Evolutionary conservation across 2,888 invertebrate genomes (phyloP), one percentile per base, ranked within the genome.

Genomic region (Protonemura montana): DNA sequence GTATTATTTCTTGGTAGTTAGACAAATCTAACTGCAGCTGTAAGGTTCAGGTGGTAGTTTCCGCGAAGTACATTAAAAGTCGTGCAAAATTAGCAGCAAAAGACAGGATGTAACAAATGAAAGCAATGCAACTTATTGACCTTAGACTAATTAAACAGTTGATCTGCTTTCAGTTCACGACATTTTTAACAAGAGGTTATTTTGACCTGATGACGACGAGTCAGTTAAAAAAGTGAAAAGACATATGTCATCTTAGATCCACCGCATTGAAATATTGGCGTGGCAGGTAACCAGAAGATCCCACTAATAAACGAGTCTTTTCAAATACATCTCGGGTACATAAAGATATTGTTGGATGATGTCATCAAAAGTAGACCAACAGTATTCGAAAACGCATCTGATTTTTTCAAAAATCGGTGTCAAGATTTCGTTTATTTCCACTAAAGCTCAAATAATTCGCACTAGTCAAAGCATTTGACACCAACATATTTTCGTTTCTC

Each of bases 81-180:
- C 59, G 59, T 13, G 59, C 13, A 16, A 59, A 59, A 16, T 59
- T 59, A 16, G 59, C 59, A 2, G 21, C 59, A 59, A 59, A 59
- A 59, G 59, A 59, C 59, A 59, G 59, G 59, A 59, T 59, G 59
- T 59, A 16, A 59, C 59, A 59, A 59, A 59, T 59, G 2, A 59
- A 59, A 59, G 59, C 59, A 59, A 59, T 59, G 59, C 59, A 59
- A 59, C 59, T 10, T 59, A 10, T 59, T 59, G 59, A 59, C 59
- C 59, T 59, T 59, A 59, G 16, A 59, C 59, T 59, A 59, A 59
- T 59, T 59, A 59, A 59, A 59, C 59, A 59, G 59, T 59, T 59
- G 59, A 59, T 59, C 59, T 59, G 59, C 21, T 59, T 13, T 10
- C 7, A 59, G 59, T 59, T 59, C 59, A 59, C 3, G 59, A 59